A percentile compares a stretch with the other conserved stretches of the same genome.
These are phyloP conservation scores for Phrynocephalus guinanensis DNA, from an alignment of 2,797 vertebrate genomes.

Conservation along the genomic window DNA sequence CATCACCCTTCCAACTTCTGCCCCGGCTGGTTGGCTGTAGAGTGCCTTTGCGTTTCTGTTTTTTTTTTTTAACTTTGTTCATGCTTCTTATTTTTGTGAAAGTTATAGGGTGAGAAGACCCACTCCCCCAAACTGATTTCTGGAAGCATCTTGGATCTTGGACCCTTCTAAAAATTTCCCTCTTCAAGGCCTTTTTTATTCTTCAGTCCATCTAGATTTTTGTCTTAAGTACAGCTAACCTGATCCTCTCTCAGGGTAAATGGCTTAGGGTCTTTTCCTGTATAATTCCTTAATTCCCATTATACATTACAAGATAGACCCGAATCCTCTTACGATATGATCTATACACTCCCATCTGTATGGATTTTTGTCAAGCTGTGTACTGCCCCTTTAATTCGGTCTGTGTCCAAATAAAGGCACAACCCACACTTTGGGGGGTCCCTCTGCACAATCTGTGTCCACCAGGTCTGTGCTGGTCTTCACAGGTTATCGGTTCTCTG, in stretches of 20 bases:
- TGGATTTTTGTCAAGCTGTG: neutral
- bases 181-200: neutral
- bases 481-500: too few species aligned
- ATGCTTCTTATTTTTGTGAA: neutral
- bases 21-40: neutral
- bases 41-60: neutral
- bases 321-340: neutral
- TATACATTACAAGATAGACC: slow-evolving; percentile 18
- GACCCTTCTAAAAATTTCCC: too few species aligned
- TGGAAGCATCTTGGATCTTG: too few species aligned
- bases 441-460: too few species aligned
- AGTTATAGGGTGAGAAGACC: neutral
- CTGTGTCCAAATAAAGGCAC: too few species aligned
- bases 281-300: slow-evolving; percentile 5
- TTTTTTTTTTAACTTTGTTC: neutral
- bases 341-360: neutral
- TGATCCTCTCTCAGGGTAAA: neutral
- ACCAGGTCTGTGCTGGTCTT: too few species aligned
- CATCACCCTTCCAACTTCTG: neutral
- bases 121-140: neutral
- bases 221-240: neutral
- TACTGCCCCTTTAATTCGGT: too few species aligned
- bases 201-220: neutral
- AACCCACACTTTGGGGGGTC: too few species aligned
- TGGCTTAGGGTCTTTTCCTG: neutral